phyloP scores from a whole-genome alignment of 2,797 vertebrate species.

The Vipera latastei region DNA sequence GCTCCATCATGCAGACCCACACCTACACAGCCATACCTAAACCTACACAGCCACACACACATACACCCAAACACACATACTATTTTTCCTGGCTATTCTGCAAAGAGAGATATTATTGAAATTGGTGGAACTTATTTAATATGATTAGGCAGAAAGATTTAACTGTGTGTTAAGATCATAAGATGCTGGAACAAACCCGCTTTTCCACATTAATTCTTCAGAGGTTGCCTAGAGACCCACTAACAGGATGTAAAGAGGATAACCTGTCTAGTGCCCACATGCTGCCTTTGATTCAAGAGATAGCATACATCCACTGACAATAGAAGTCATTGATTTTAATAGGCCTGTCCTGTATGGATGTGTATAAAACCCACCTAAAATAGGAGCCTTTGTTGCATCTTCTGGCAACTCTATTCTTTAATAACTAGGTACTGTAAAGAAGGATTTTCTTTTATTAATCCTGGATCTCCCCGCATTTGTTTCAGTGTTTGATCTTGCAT shows the following conservation, averaged over 20 bases:
- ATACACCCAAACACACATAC: background rate
- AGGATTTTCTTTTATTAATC: background rate
- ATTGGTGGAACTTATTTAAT: background rate
- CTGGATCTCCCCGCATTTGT: background rate
- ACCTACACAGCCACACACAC: background rate
- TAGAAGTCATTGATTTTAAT: background rate
- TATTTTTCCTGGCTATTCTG: too few relatives aligned
- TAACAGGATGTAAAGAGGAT: background rate
- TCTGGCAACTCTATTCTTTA: background rate
- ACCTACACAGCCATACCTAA: background rate
- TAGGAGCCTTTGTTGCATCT: background rate
- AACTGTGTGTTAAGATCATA: background rate
- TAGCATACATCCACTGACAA: background rate
- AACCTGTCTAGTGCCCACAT: too few relatives aligned
- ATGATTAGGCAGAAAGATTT: background rate
- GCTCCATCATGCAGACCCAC: background rate
- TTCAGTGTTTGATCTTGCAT: background rate
- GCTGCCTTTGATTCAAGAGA: background rate
- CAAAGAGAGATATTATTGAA: background rate
- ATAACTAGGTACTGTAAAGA: background rate
- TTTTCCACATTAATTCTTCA: background rate
- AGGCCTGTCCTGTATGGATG: background rate
- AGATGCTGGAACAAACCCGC: background rate
- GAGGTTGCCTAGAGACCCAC: background rate
- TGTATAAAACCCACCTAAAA: background rate